Conservation (phyloP, 2,797 vertebrate species). For the Apodemus agrarius region DNA sequence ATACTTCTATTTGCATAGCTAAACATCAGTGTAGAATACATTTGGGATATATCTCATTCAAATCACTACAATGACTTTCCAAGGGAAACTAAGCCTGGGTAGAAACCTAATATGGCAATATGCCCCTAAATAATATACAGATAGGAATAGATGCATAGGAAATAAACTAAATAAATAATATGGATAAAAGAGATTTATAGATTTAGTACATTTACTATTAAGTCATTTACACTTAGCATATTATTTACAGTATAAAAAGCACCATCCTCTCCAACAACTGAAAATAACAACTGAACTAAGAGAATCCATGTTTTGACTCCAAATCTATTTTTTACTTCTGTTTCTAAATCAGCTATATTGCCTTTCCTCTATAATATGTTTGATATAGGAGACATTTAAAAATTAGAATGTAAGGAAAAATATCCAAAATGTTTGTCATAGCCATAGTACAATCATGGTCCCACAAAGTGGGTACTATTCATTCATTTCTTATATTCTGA, state of each 20-base stretch:
- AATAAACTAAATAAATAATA: conserved; percentile 6
- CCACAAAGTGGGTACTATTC: neutral
- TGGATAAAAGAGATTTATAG: neutral
- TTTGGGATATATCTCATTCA: neutral
- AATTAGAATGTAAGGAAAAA: conserved; percentile 13
- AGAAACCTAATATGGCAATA: neutral
- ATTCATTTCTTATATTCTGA: neutral
- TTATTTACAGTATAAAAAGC: conserved; percentile 23
- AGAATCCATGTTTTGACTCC: conserved; percentile 19
- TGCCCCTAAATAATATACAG: neutral
- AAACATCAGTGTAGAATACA: neutral
- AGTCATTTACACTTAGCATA: neutral
- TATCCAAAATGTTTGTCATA: conserved; percentile 18
- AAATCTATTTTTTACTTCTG: conserved; percentile 24
- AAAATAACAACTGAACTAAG: neutral
- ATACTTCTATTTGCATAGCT: neutral
- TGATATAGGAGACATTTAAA: neutral
- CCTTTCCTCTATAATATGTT: neutral
- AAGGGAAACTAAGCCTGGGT: neutral
- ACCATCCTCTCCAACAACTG: neutral
- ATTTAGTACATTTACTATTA: neutral
- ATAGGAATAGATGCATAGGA: neutral
- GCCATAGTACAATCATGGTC: neutral
- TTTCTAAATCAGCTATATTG: conserved; percentile 25
- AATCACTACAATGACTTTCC: neutral